These are phyloP conservation scores for Bimastos eiseni DNA, from an alignment of 2,888 invertebrate species.

Conservation along the genomic window DNA sequence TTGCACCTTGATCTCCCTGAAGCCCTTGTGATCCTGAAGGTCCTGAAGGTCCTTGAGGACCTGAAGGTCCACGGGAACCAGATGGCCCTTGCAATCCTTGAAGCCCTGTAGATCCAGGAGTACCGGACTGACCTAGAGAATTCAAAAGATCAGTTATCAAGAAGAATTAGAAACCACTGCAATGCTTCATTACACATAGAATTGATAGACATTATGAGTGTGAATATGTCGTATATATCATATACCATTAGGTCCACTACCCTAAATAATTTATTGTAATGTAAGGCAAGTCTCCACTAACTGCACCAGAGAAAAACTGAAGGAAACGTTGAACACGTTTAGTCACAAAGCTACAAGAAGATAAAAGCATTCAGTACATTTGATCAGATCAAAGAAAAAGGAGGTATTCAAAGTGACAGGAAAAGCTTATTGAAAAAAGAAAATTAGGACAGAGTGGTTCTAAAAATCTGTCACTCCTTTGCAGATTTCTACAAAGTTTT, in stretches of 20 bases:
- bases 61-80: slow-evolving; percentile 25
- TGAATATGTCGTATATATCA: neutral
- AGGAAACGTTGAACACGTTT: too few species aligned
- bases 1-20: slow-evolving; percentile 34
- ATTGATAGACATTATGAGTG: neutral
- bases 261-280: neutral
- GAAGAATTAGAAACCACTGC: neutral
- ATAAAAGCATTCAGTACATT: too few species aligned
- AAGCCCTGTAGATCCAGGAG: slow-evolving; percentile 20
- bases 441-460: neutral
- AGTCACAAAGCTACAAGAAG: too few species aligned
- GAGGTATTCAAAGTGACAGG: neutral
- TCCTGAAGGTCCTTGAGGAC: slow-evolving; percentile 38
- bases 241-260: too few species aligned
- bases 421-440: neutral
- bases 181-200: neutral
- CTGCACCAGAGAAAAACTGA: too few species aligned
- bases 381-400: neutral
- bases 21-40: slow-evolving; percentile 35
- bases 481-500: neutral
- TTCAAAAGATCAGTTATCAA: slow-evolving; percentile 22
- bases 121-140: slow-evolving; percentile 17
- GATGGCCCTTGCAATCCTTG: slow-evolving; percentile 27
- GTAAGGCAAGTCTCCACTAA: too few species aligned
- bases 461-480: neutral